These are phyloP conservation scores for Anguilla anguilla DNA, from an alignment of 2,797 vertebrate genomes.

Conservation along the genomic window DNA sequence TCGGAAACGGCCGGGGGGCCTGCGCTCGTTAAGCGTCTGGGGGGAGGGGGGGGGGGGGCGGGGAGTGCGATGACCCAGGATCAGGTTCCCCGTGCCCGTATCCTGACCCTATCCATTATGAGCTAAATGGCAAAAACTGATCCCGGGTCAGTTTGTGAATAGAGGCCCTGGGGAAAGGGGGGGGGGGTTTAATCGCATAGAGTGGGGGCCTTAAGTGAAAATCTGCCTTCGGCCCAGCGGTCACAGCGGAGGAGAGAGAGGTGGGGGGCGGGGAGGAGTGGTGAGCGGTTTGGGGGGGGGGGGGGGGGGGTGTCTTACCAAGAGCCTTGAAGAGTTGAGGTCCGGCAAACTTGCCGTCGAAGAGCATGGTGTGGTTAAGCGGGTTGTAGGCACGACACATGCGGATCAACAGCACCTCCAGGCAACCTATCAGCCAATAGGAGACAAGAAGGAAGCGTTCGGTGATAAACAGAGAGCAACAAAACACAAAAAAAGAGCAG, in stretches of 20 bases:
- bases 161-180: not conserved
- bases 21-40: too few relatives aligned
- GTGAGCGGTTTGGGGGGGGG: too few relatives aligned
- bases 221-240: too few relatives aligned
- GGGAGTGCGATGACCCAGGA: not conserved
- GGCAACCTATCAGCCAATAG: constrained; percentile 74
- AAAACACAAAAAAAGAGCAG: constrained; percentile 64
- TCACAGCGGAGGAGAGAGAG: not conserved
- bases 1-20: not conserved
- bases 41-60: too few relatives aligned
- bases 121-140: not conserved
- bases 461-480: constrained; percentile 34
- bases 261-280: not conserved
- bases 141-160: not conserved
- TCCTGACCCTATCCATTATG: not conserved
- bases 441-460: constrained; percentile 31
- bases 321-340: constrained; percentile 87
- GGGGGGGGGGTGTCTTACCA: constrained; percentile 68
- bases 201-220: not conserved
- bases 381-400: constrained; percentile 88
- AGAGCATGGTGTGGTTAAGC: constrained; percentile 84
- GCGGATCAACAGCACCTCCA: constrained; percentile 88
- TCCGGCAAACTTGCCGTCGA: constrained; percentile 86
- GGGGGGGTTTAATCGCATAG: not conserved
- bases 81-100: not conserved